phyloP scores from a whole-genome alignment of 2,888 invertebrate species.

The Cephus nigrinus region DNA sequence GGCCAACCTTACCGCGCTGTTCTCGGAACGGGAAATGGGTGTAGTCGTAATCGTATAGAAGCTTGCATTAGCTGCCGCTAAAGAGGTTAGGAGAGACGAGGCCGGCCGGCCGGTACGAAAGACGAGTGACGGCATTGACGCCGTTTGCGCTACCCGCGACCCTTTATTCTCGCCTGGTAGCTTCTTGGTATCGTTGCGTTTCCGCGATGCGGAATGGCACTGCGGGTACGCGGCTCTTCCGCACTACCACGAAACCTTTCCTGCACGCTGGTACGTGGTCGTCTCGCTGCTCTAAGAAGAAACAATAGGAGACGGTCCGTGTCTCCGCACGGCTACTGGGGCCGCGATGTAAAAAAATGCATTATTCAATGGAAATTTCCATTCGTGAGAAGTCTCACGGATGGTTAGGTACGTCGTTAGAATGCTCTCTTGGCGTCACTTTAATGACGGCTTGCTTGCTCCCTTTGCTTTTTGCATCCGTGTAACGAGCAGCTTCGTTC shows the following conservation, averaged over 20 bases:
- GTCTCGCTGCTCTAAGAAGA: not conserved
- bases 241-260: not conserved
- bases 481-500: constrained; percentile 42
- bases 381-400: constrained; percentile 54
- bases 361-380: constrained; percentile 60
- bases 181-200: not conserved
- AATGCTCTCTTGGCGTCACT: constrained; percentile 59
- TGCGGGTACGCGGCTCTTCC: not conserved
- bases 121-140: not conserved
- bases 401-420: constrained; percentile 57
- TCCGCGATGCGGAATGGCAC: not conserved
- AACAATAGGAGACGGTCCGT: not conserved
- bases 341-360: constrained; percentile 41
- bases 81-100: not conserved
- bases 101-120: not conserved
- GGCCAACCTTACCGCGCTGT: not conserved
- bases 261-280: not conserved
- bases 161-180: not conserved
- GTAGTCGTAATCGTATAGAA: not conserved
- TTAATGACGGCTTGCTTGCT: constrained; percentile 52
- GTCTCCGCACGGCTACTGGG: not conserved
- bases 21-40: not conserved
- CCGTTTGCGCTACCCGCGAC: not conserved
- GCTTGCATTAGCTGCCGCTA: not conserved
- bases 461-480: constrained; percentile 44